These are phyloP conservation scores for Erinaceus europaeus DNA, from an alignment of 2,113 vertebrate species.

Conservation along the genomic window DNA sequence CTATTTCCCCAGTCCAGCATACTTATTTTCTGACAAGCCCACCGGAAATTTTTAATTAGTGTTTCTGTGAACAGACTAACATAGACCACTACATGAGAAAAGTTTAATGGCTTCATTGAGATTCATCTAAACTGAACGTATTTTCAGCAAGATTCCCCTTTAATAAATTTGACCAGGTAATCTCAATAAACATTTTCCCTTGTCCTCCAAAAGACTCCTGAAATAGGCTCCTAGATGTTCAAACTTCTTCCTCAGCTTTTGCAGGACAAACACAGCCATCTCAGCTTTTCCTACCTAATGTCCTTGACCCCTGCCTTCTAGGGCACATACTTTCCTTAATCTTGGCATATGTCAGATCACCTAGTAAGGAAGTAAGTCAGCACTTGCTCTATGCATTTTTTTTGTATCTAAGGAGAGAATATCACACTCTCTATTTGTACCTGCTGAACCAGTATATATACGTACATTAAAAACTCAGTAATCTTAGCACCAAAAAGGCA, in stretches of 20 bases:
- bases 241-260: neutral
- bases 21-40: neutral
- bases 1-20: no score
- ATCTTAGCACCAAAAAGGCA: no score
- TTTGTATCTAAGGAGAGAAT: neutral
- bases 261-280: neutral
- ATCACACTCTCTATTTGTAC: neutral
- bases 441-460: neutral
- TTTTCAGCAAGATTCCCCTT: neutral
- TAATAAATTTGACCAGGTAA: neutral
- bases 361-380: neutral
- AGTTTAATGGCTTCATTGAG: neutral
- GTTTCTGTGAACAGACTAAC: neutral
- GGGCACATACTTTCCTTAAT: neutral
- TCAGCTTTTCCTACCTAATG: neutral
- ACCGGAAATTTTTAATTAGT: neutral
- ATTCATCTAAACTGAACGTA: neutral
- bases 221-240: neutral
- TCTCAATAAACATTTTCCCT: neutral
- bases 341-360: fast-evolving
- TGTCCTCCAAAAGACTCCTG: neutral
- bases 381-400: neutral
- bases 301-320: neutral
- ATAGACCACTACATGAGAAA: neutral
- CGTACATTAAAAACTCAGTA: no score